Conservation (phyloP, 2,113 vertebrate species). For the Eublepharis macularius region DNA sequence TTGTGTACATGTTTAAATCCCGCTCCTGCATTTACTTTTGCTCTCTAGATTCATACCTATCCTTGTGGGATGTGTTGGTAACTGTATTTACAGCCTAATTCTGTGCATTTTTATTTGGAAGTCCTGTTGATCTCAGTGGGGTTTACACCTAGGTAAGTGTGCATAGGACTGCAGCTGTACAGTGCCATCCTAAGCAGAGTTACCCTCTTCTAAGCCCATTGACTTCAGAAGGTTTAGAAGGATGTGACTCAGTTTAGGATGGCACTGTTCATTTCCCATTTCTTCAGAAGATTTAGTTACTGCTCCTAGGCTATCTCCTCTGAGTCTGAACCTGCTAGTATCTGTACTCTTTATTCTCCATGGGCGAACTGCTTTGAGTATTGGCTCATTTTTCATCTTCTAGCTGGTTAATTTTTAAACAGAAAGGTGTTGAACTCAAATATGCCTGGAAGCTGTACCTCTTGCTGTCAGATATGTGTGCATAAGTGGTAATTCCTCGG, state of each 20-base stretch:
- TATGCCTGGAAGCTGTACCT: not conserved
- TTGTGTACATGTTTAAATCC: not conserved
- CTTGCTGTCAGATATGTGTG: not conserved
- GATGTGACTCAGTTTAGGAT: no score
- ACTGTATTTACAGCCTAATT: not conserved
- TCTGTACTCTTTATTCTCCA: not conserved
- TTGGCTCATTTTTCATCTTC: not conserved
- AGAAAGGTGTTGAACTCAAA: not conserved
- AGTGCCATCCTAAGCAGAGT: no score
- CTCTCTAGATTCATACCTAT: not conserved
- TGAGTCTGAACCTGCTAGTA: no score
- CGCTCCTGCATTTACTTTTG: not conserved
- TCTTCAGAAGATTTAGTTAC: not conserved
- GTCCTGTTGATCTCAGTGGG: not conserved
- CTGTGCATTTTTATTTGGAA: not conserved
- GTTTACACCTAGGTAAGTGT: not conserved
- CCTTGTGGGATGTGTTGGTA: not conserved
- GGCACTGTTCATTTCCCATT: not conserved
- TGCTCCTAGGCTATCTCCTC: not conserved
- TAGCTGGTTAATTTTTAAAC: not conserved
- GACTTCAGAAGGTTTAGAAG: no score
- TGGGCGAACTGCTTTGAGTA: not conserved
- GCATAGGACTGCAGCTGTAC: not conserved
- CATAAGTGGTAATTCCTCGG: not conserved
- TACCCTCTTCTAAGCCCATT: no score